Base-by-base conservation (phyloP, 2,797 vertebrate species). In the Lepilemur septentrionalis region DNA sequence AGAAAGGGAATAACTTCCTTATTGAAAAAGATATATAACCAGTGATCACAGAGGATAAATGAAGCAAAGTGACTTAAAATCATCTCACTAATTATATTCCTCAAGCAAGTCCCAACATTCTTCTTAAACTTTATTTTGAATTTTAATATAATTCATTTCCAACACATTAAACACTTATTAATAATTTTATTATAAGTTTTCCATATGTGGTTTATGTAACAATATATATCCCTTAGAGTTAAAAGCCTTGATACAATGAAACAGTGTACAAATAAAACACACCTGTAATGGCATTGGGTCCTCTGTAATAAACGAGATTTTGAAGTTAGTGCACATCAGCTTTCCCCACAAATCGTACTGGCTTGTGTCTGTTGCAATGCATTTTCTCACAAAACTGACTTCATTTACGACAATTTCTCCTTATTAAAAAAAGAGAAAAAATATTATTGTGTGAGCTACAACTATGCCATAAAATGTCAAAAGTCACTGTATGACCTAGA, bases 351-450 rank as follows among this genome's bases (percentile, higher is more conserved):
- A 99, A 96, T 99, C 99, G 23, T 99, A 99, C 8, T 99, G 99
- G 98, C 99, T 99, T 78, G 99, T 99, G 96, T 99, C 99, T 30
- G 99, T 97, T 50, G 99, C 99, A 15, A 99, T 99, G 98, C 99
- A 99, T 98, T 99, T 99, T 97, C 99, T 99, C 96, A 99, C 99
- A 98, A 99, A 99, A 98, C 99, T 99, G 20, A 99, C 99, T 98
- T 99, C 99, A 30, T 99, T 99, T 79, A 99, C 99, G 35, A 99
- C 99, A 38, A 99, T 99, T 98, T 99, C 99, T 97, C 99, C 99
- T 99, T 97, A 69, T 98, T 95, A 70, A 96, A 96, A 98, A 97
- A 70, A 96, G 96, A 98, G 97, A 97, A 89, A 89, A 80, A 17
- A 83, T 4, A 52, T 20, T 65, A 48, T 0, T 50, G 38, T 32